These are phyloP conservation scores for Poecilia velifera DNA, from an alignment of 2,797 vertebrate genomes.

Conservation along the genomic window DNA sequence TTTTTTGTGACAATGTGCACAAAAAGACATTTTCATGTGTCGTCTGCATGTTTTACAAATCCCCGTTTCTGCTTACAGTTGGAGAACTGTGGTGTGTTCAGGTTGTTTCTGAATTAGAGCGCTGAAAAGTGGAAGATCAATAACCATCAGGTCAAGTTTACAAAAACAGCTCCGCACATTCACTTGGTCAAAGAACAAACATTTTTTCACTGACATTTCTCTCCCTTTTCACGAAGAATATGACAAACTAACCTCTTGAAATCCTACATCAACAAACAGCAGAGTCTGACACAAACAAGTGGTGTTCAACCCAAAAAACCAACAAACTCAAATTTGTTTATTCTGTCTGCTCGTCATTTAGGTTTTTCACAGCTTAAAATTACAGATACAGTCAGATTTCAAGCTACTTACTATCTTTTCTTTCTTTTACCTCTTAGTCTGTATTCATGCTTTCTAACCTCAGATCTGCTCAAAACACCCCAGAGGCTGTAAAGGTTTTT, in stretches of 20 bases:
- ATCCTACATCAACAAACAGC: slow-evolving; percentile 13
- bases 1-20: neutral
- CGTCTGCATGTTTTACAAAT: neutral
- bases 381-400: neutral
- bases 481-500: slow-evolving; percentile 36
- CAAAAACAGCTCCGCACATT: slow-evolving; percentile 12
- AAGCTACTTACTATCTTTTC: neutral
- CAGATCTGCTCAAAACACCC: slow-evolving; percentile 42
- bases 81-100: neutral
- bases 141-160: slow-evolving; percentile 6
- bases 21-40: neutral
- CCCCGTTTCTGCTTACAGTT: neutral
- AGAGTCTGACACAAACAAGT: neutral
- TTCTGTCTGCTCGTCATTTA: slow-evolving; percentile 19
- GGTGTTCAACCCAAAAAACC: neutral
- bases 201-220: slow-evolving; percentile 8
- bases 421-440: neutral
- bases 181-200: neutral
- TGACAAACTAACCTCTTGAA: slow-evolving; percentile 10
- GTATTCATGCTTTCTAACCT: slow-evolving; percentile 32
- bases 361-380: neutral
- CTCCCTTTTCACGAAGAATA: slow-evolving; percentile 17
- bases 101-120: neutral
- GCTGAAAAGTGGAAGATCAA: neutral
- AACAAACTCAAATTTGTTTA: neutral